phyloP scores from a whole-genome alignment of 92 coral and sea anemone genomes.

The Palythoa grandiflora region DNA sequence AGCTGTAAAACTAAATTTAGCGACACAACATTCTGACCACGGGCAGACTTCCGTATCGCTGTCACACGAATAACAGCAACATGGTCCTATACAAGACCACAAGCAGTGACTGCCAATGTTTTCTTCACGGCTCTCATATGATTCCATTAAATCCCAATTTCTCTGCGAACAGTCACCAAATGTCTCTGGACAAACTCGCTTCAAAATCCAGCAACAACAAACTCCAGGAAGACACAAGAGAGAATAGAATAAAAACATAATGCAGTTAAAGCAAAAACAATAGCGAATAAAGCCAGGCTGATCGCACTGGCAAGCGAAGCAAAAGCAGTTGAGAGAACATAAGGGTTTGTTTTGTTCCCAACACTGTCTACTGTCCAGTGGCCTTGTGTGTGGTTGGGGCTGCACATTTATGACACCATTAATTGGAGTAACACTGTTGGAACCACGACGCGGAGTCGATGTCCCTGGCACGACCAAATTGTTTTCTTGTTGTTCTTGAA shows the following conservation, averaged over 20 bases:
- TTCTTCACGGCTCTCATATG: conserved; percentile 66
- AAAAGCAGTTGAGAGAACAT: conserved; percentile 68
- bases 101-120: conserved; percentile 37
- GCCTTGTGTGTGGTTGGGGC: conserved; percentile 1
- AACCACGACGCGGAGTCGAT: neutral
- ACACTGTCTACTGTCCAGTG: neutral
- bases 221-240: conserved; percentile 71
- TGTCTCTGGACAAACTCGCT: conserved; percentile 72
- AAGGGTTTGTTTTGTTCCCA: neutral
- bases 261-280: conserved; percentile 78
- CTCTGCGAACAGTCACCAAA: conserved; percentile 74
- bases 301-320: conserved; percentile 74
- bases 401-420: conserved; percentile 1
- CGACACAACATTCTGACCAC: conserved; percentile 57
- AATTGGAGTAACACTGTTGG: conserved; percentile 26
- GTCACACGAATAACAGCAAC: conserved; percentile 76
- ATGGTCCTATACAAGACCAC: conserved; percentile 75
- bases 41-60: conserved; percentile 78
- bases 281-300: conserved; percentile 66
- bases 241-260: conserved; percentile 58
- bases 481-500: conserved; percentile 1
- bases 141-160: conserved; percentile 64
- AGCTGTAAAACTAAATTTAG: conserved; percentile 52
- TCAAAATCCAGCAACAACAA: conserved; percentile 64
- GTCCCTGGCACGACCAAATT: neutral